Conservation (phyloP, 2,888 invertebrate genomes). For the Heliconius ismenius region DNA sequence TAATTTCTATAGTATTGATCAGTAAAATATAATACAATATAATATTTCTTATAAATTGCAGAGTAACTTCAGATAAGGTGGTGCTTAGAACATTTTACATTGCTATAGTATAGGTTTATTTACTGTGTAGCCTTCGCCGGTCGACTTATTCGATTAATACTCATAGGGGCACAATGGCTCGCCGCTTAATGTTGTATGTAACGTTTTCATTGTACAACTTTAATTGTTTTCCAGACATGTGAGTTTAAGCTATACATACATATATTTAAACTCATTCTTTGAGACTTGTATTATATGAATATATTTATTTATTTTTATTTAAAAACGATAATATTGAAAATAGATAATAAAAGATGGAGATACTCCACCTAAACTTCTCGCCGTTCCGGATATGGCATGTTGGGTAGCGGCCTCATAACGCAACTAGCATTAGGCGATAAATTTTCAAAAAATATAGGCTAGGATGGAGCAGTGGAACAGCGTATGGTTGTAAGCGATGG, state of each 20-base stretch:
- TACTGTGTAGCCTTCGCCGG: conserved; percentile 20
- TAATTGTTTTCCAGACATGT: conserved; percentile 67
- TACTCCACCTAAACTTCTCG: no score
- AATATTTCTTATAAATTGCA: background rate
- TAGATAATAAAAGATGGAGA: no score
- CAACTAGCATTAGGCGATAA: no score
- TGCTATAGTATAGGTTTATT: conserved; percentile 2
- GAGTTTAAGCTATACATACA: conserved; percentile 20
- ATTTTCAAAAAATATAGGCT: no score
- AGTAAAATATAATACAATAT: background rate
- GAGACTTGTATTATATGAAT: background rate
- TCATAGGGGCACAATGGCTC: conserved; percentile 62
- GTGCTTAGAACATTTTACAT: background rate
- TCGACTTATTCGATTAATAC: conserved; percentile 71
- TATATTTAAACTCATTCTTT: conserved; percentile 17
- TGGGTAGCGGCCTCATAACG: no score
- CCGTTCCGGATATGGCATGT: no score
- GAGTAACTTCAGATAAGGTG: background rate
- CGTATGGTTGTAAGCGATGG: no score
- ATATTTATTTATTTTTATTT: background rate
- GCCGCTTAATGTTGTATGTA: conserved; percentile 61
- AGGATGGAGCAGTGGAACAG: no score
- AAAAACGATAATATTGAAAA: no score
- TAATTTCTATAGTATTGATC: background rate
- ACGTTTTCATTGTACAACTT: conserved; percentile 70